A percentile compares a stretch with the other conserved stretches of the same genome.
phyloP scores from a whole-genome alignment of 1,140 invertebrate species.

The Nephotettix cincticeps region DNA sequence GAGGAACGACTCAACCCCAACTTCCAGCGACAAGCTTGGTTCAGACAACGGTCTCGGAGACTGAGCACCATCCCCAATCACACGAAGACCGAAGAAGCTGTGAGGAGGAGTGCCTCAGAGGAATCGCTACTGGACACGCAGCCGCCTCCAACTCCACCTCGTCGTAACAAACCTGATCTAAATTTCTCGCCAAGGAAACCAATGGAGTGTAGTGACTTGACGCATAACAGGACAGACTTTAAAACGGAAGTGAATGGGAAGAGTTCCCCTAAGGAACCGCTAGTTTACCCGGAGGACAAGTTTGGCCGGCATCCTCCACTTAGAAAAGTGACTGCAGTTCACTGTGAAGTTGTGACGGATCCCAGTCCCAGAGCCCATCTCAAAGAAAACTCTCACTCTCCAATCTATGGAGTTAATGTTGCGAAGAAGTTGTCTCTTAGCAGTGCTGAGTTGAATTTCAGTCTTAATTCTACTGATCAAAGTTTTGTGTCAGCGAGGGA shows the following conservation, averaged over 20 bases:
- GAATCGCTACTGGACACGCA: conserved; percentile 46
- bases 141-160: conserved; percentile 34
- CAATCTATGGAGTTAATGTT: conserved; percentile 21
- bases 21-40: conserved; percentile 59
- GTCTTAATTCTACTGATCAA: not conserved
- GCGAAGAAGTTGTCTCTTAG: conserved; percentile 13
- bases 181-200: not conserved
- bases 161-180: conserved; percentile 36
- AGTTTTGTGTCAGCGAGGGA: conserved; percentile 19
- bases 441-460: conserved; percentile 21
- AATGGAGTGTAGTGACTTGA: conserved; percentile 10
- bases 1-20: conserved; percentile 58
- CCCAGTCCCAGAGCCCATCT: conserved; percentile 27
- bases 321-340: conserved; percentile 34
- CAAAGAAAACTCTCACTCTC: conserved; percentile 26
- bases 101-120: conserved; percentile 49
- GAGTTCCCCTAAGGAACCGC: not conserved
- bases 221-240: not conserved
- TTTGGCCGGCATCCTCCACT: conserved; percentile 34
- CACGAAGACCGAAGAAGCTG: conserved; percentile 28
- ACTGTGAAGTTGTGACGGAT: conserved; percentile 38
- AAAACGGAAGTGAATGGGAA: not conserved
- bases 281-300: conserved; percentile 28
- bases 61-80: conserved; percentile 32
- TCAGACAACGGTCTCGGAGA: conserved; percentile 50